Evolutionary conservation across 2,113 vertebrate genomes (phyloP).

Genomic region (Tauraco erythrolophus): DNA sequence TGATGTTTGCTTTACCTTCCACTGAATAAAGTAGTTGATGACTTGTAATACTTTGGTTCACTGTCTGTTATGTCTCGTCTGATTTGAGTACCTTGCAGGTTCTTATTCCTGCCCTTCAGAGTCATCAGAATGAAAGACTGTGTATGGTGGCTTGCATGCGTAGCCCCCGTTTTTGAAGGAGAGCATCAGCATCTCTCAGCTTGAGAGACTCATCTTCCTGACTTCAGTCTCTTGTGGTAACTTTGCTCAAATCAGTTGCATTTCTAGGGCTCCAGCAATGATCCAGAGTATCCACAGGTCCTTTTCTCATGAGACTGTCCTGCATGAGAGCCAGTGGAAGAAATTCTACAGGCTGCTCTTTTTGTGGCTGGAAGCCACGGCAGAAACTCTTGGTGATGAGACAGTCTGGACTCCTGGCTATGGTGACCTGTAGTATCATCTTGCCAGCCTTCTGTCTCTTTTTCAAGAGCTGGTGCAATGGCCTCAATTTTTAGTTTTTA

Average conservation of each 20-base stretch:
- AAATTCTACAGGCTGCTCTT: background rate
- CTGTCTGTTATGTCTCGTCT: background rate
- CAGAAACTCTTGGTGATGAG: background rate
- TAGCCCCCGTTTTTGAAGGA: background rate
- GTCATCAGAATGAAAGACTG: background rate
- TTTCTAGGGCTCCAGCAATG: background rate
- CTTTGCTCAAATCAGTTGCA: background rate
- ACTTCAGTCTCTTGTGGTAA: background rate
- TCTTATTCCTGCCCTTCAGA: background rate
- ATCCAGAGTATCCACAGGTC: background rate
- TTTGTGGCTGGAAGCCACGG: background rate
- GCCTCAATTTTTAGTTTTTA: background rate
- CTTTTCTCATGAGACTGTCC: background rate
- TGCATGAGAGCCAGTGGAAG: background rate
- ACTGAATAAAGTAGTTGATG: background rate
- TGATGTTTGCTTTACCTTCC: background rate
- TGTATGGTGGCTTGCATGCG: background rate
- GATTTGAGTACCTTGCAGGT: background rate
- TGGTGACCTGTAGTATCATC: background rate
- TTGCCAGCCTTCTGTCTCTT: background rate
- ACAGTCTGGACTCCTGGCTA: background rate
- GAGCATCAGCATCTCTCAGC: background rate
- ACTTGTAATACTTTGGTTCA: background rate
- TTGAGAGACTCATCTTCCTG: background rate
- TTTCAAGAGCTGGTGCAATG: background rate